These are phyloP conservation scores for Laothoe populi DNA, from an alignment of 2,888 invertebrate genomes.

Conservation along the genomic window DNA sequence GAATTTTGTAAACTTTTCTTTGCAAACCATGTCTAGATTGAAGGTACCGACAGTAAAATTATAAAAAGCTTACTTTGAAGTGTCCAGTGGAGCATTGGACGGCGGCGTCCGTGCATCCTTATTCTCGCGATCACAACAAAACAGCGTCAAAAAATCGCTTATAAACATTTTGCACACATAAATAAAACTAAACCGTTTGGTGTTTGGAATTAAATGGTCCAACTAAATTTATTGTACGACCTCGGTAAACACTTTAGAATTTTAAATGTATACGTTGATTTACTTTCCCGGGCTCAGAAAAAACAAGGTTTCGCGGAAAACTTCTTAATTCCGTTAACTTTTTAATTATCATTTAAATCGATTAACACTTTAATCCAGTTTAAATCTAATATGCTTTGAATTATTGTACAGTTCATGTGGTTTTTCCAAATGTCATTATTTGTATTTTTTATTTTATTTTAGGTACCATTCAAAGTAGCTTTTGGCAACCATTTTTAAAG, in stretches of 20 bases:
- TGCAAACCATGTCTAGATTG: too few relatives aligned
- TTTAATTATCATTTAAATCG: not conserved
- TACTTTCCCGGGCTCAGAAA: conserved; percentile 6
- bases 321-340: not conserved
- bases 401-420: not conserved
- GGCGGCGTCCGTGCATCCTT: not conserved
- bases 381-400: not conserved
- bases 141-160: conserved; percentile 8
- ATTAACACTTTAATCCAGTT: too few relatives aligned
- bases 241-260: conserved; percentile 3
- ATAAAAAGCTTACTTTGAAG: not conserved
- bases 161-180: conserved; percentile 15
- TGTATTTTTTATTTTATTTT: too few relatives aligned
- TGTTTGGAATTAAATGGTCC: not conserved
- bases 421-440: too few relatives aligned
- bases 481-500: too few relatives aligned
- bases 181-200: conserved; percentile 4
- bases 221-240: conserved; percentile 2
- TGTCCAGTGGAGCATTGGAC: not conserved
- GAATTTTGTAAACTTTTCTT: too few relatives aligned
- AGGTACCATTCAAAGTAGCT: too few relatives aligned
- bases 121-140: conserved; percentile 20
- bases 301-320: conserved; percentile 10
- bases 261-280: not conserved
- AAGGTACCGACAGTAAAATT: not conserved